Base-by-base conservation (phyloP, 2,888 invertebrate genomes). In the Tromatobia lineatoria region DNA sequence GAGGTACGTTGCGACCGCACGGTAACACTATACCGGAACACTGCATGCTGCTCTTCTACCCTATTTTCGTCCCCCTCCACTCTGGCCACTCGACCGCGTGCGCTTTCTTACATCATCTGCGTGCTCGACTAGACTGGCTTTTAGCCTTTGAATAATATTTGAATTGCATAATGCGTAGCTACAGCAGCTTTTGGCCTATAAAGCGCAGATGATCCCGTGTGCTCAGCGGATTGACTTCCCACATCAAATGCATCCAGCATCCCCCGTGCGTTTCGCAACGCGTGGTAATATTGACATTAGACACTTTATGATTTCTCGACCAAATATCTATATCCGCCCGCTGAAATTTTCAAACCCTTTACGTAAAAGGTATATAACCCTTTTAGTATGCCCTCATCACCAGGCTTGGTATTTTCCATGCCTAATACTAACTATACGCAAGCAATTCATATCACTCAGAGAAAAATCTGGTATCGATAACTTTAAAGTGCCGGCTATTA, bases 81-180 rank as follows among this genome's bases (percentile, higher is more conserved):
- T 54, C 50, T 13, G 29, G 23, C 25, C 74, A 80, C 74, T 76
- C 76, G 76, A 67, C 79, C 76, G 75, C 71, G 79, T 71, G 75
- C 71, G 42, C 79, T 64, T 52, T 79, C 79, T 85, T 83, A 20
- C 85, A 83, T 83, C 85, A 85, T 83, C 87, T 84, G 80, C 85
- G 71, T 52, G 45, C 89, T 91, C 91, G 90, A 91, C 90, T 86
- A 86, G 87, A 85, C 83, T 87, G 87, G 90, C 93, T 93, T 93
- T 93, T 93, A 93, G 92, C 91, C 93, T 93, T 93, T 93, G 92
- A 93, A 93, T 93, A 93, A 93, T 93, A 93, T 93, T 93, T 93
- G 93, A 93, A 93, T 93, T 93, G 93, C 93, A 92, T 93, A 93
- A 93, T 91, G 92, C 89, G 86, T 87, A 88, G 59, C 87, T 87